phyloP scores from a whole-genome alignment of 2,888 invertebrate species.

The Scaptomyza tumidula region DNA sequence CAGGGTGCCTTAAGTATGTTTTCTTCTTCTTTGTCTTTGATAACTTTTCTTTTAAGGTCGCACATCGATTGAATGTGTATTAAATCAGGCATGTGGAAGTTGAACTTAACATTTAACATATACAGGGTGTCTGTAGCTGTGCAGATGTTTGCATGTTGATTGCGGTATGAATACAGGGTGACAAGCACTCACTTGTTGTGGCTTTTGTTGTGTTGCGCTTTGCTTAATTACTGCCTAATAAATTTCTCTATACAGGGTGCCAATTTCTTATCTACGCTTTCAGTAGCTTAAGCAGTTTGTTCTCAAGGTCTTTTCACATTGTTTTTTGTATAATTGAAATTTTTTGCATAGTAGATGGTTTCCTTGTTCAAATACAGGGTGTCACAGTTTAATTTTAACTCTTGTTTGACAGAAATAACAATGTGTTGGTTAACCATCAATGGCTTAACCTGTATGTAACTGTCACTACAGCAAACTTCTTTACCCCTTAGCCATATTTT shows the following conservation, averaged over 20 bases:
- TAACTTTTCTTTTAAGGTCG: slow-evolving; percentile 25
- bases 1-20: slow-evolving; percentile 59
- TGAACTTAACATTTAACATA: neutral
- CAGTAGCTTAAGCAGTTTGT: neutral
- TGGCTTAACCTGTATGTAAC: too few relatives aligned
- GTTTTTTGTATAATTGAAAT: too few relatives aligned
- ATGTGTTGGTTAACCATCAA: too few relatives aligned
- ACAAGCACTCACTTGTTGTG: too few relatives aligned
- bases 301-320: neutral
- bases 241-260: neutral
- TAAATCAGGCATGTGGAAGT: slow-evolving; percentile 36
- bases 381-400: neutral
- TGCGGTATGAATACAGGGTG: too few relatives aligned
- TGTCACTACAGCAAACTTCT: too few relatives aligned
- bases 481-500: too few relatives aligned
- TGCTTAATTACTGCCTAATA: too few relatives aligned
- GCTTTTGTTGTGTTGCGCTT: too few relatives aligned
- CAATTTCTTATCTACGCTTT: neutral
- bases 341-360: too few relatives aligned
- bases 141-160: neutral
- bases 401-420: too few relatives aligned
- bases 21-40: neutral
- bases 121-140: slow-evolving; percentile 4
- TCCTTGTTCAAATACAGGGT: neutral
- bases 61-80: slow-evolving; percentile 36